Evolutionary conservation across 1,140 invertebrate genomes (phyloP).

Genomic region (Mamestra configurata): DNA sequence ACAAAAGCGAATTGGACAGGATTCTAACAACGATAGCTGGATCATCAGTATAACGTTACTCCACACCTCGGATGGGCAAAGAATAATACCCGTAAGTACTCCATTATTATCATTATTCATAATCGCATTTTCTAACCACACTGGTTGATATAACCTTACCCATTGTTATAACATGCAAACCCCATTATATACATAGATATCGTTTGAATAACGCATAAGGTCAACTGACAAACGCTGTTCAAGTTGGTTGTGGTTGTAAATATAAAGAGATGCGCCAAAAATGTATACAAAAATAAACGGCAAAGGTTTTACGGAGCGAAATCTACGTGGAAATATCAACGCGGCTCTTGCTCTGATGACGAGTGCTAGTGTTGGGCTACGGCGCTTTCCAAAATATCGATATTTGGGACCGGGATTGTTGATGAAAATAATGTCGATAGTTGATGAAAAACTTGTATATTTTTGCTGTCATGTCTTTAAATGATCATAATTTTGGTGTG

Average conservation of each 20-base stretch:
- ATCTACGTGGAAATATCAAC: constrained; percentile 87
- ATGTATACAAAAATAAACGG: constrained; percentile 86
- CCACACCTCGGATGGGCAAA: not conserved
- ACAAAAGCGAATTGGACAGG: too few relatives aligned
- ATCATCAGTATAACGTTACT: too few relatives aligned
- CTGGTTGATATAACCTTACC: constrained; percentile 2
- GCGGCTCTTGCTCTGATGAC: constrained; percentile 83
- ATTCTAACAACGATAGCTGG: not conserved
- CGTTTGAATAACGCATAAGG: constrained; percentile 44
- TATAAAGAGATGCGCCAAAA: constrained; percentile 83
- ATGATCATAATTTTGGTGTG: too few relatives aligned
- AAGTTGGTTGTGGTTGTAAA: constrained; percentile 68
- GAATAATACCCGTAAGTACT: not conserved
- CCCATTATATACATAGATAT: not conserved
- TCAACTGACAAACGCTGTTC: constrained; percentile 39
- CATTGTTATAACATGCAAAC: constrained; percentile 37
- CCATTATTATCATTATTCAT: constrained; percentile 18
- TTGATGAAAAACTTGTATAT: too few relatives aligned
- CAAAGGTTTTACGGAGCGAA: constrained; percentile 86
- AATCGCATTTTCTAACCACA: constrained; percentile 23
- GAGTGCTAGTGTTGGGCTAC: constrained; percentile 76
- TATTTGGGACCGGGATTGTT: constrained; percentile 29
- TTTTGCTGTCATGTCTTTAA: too few relatives aligned
- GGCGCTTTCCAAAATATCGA: constrained; percentile 63
- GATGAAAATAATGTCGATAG: not conserved